These are phyloP conservation scores for Trichacis sp. DNA, from an alignment of 2,888 invertebrate genomes.

Conservation along the genomic window DNA sequence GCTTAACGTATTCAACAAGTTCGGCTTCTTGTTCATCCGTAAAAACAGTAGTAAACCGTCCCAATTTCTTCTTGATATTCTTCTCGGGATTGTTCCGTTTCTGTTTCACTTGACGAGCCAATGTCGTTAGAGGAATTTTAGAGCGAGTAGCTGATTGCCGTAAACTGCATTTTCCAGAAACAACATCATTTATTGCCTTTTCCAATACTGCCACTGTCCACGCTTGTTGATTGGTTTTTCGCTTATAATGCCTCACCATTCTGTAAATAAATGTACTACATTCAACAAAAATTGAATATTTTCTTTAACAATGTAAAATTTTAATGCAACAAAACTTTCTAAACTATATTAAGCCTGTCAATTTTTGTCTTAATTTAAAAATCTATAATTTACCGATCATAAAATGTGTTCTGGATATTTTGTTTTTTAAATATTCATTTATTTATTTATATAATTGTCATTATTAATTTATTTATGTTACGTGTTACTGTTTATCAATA, in stretches of 20 bases:
- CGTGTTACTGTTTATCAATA: no score
- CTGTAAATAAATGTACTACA: no score
- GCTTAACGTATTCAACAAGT: conserved; percentile 20
- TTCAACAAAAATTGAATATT: no score
- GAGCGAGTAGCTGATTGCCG: conserved; percentile 31
- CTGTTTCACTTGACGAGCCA: conserved; percentile 20
- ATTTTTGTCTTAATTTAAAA: no score
- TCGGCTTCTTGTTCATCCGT: conserved; percentile 35
- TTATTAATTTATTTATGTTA: no score
- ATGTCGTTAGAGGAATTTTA: conserved; percentile 38
- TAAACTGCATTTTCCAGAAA: not conserved
- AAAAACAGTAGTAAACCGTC: conserved; percentile 22
- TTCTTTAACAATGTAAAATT: no score
- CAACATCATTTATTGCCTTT: not conserved
- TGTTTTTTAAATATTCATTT: no score
- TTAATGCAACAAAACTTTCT: no score
- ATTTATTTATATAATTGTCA: no score
- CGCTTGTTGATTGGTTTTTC: not conserved
- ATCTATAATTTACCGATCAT: no score
- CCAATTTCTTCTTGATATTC: conserved; percentile 7
- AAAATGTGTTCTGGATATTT: no score
- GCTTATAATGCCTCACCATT: conserved; percentile 6
- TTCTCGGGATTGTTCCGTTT: conserved; percentile 4
- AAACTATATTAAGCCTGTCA: no score
- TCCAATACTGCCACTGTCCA: not conserved